Evolutionary conservation across 1,140 invertebrate genomes (phyloP), one percentile per base, ranked within the genome.

Genomic region (Chionoecetes opilio): DNA sequence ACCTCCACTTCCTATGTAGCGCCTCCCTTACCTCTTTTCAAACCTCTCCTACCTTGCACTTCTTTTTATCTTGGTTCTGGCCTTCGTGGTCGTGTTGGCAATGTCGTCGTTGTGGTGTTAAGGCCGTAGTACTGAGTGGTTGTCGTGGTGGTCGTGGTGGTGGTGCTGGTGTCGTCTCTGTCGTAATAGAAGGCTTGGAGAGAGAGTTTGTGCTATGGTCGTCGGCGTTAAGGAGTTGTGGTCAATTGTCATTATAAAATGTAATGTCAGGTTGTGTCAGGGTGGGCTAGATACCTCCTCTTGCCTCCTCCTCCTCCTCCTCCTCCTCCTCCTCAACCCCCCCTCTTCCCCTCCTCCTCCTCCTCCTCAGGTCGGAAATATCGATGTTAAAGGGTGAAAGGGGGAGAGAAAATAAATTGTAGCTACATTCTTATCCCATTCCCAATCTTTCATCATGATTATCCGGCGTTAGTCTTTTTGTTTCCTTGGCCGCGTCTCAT

Each of bases 311-410:
- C n/a, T 26, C n/a, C 63, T 21, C 21, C 8, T 1, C n/a, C 63
- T 21, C n/a, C 63, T 26, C n/a, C 63, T 26, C n/a, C 63, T 26
- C n/a, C 63, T 26, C n/a, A 17, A 17, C n/a, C 63, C 63, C n/a
- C 63, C 63, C n/a, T 26, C 63, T 75, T 26, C n/a, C n/a, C 63
- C 63, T 75, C 63, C 63, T 75, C 63, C 63, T 75, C 63, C 63
- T 75, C 63, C 53, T 63, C 53, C 53, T 63, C 53, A 75, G 63
- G 63, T 75, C 63, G 63, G 63, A 75, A 75, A 75, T 75, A n/a
- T 75, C 63, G 63, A 75, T 75, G 63, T 75, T 75, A n/a, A 75
- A 75, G 21, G 63, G 11, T 75, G 63, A n/a, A 26, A n/a, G 63
- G n/a, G 21, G n/a, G n/a, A n/a, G 63, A 75, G n/a, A 75, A 75